phyloP scores from a whole-genome alignment of 2,113 vertebrate species.

The Trogon surrucura region DNA sequence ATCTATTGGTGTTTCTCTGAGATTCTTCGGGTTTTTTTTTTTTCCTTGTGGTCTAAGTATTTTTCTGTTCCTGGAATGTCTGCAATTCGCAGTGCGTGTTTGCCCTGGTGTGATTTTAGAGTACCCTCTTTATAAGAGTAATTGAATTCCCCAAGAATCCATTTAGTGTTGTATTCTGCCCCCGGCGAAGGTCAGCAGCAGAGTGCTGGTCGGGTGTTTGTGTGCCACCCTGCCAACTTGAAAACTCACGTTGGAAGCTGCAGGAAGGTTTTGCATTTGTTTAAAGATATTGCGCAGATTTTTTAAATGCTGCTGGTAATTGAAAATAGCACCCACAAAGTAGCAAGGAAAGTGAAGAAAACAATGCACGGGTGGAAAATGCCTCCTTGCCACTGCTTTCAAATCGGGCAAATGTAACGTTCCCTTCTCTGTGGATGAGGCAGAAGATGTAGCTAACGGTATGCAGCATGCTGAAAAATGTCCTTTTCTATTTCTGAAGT shows the following conservation, averaged over 20 bases:
- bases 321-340: not conserved
- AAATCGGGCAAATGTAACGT: not conserved
- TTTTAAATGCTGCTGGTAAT: not conserved
- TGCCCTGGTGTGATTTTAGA: not conserved
- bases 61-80: not conserved
- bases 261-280: not conserved
- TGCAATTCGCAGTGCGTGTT: not conserved
- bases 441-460: not conserved
- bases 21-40: not conserved
- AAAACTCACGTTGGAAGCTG: not conserved
- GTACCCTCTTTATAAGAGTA: not conserved
- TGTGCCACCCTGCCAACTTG: not conserved
- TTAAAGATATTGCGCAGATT: not conserved
- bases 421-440: not conserved
- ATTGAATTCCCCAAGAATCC: not conserved
- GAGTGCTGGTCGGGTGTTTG: not conserved
- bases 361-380: not conserved
- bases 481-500: not conserved
- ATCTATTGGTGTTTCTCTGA: not conserved
- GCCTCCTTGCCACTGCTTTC: not conserved
- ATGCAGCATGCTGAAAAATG: not conserved
- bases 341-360: not conserved
- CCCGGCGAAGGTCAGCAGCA: not conserved
- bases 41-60: not conserved
- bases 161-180: not conserved